phyloP scores from a whole-genome alignment of 1,140 invertebrate genomes.

The Radopholus similis region DNA sequence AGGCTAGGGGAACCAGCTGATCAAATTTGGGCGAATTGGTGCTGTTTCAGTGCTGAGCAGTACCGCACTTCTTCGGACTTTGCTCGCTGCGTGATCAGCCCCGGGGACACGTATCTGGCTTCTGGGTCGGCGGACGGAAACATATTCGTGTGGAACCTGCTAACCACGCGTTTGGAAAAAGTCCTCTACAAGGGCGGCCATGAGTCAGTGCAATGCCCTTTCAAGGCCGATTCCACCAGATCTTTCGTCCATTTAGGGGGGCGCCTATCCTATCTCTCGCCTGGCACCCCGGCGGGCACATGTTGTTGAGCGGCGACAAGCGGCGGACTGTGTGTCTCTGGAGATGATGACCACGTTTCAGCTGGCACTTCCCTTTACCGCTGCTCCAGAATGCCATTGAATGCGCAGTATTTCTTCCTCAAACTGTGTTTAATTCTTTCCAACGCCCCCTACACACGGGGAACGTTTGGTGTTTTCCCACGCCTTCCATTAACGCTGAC shows the following conservation, averaged over 20 bases:
- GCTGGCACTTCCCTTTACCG: too few species aligned
- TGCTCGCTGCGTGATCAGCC: conserved; percentile 83
- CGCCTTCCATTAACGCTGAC: too few species aligned
- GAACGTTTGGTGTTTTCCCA: too few species aligned
- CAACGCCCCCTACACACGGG: too few species aligned
- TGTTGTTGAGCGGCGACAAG: conserved; percentile 35
- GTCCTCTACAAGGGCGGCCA: conserved; percentile 65
- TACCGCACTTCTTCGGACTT: conserved; percentile 93
- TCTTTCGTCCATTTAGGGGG: conserved; percentile 20
- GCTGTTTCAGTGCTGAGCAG: conserved; percentile 73
- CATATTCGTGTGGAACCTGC: conserved; percentile 85
- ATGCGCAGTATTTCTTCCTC: background rate
- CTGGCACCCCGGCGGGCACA: conserved; percentile 33
- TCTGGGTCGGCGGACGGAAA: conserved; percentile 84
- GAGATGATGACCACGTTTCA: conserved; percentile 25
- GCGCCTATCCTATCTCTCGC: conserved; percentile 32
- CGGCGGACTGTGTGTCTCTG: conserved; percentile 34
- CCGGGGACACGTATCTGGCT: conserved; percentile 78
- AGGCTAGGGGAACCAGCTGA: conserved; percentile 62
- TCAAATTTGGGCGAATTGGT: conserved; percentile 1
- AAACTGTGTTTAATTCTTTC: background rate
- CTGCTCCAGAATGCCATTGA: too few species aligned
- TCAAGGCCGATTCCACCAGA: conserved; percentile 2
- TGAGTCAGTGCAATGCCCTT: conserved; percentile 36
- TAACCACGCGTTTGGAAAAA: conserved; percentile 73